Evolutionary conservation across 2,888 invertebrate species (phyloP).

Genomic region (Tortricodes alternella): DNA sequence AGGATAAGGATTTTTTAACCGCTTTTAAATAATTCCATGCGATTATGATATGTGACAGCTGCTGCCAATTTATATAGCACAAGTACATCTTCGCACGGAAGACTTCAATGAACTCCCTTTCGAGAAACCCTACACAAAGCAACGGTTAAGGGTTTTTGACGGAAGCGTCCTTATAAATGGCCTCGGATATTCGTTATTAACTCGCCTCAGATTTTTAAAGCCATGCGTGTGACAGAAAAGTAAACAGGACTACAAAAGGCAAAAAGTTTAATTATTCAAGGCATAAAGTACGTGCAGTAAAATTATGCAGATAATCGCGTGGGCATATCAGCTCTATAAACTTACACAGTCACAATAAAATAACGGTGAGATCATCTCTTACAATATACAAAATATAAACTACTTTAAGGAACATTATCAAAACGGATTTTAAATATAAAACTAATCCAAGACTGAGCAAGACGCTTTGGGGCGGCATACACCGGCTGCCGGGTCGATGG

Average conservation of each 20-base stretch:
- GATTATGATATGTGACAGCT: no score
- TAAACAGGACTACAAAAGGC: neutral
- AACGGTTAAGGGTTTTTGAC: conserved; percentile 9
- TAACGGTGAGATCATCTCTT: conserved; percentile 21
- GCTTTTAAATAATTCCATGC: no score
- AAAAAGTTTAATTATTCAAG: neutral
- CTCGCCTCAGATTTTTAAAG: neutral
- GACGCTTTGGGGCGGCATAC: conserved; percentile 57
- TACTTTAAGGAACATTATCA: conserved; percentile 3
- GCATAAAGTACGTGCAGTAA: neutral
- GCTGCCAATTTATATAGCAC: no score
- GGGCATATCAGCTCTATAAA: conserved; percentile 14
- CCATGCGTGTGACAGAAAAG: neutral
- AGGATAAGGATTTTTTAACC: no score
- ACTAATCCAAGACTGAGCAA: conserved; percentile 58
- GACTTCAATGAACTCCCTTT: conserved; percentile 19
- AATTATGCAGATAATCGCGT: neutral
- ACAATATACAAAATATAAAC: neutral
- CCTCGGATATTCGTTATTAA: conserved; percentile 16
- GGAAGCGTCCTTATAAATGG: conserved; percentile 23
- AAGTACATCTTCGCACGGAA: conserved; percentile 20
- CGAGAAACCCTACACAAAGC: conserved; percentile 20
- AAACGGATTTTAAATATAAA: conserved; percentile 40
- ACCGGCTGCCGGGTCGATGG: conserved; percentile 64
- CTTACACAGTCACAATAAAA: conserved; percentile 25